These are phyloP conservation scores for Drosophila longiperda DNA, from an alignment of 2,888 invertebrate species.

Conservation along the genomic window DNA sequence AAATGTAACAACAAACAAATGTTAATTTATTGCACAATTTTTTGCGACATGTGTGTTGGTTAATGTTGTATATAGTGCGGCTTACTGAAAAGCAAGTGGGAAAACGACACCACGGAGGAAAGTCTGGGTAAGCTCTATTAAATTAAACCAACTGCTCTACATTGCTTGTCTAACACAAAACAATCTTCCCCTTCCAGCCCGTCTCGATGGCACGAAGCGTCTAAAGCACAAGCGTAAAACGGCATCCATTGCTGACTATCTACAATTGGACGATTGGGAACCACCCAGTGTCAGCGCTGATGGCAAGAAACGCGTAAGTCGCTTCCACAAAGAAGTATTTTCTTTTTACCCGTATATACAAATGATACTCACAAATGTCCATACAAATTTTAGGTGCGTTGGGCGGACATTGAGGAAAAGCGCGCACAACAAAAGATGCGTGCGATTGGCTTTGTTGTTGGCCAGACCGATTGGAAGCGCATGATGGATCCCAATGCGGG, in stretches of 20 bases:
- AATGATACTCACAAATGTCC: not conserved
- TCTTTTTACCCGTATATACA: not conserved
- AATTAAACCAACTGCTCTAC: not conserved
- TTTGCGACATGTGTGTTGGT: slow-evolving; percentile 39
- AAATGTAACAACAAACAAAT: not conserved
- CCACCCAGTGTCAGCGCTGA: slow-evolving; percentile 87
- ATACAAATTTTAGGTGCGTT: slow-evolving; percentile 91
- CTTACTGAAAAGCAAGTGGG: slow-evolving; percentile 91
- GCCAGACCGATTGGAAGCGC: slow-evolving; percentile 97
- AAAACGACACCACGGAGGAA: slow-evolving; percentile 92
- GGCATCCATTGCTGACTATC: slow-evolving; percentile 95
- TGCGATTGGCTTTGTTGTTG: slow-evolving; percentile 98
- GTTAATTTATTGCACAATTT: slow-evolving; percentile 33
- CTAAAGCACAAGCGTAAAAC: slow-evolving; percentile 86
- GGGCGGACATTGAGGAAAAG: slow-evolving; percentile 98
- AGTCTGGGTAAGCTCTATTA: slow-evolving; percentile 91
- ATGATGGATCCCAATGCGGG: slow-evolving; percentile 97
- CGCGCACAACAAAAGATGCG: slow-evolving; percentile 96
- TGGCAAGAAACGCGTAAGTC: slow-evolving; percentile 95
- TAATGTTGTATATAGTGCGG: slow-evolving; percentile 72
- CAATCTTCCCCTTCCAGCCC: slow-evolving; percentile 88
- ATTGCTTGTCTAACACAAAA: not conserved
- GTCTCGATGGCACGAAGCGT: slow-evolving; percentile 94
- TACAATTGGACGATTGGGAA: slow-evolving; percentile 92
- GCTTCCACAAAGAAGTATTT: not conserved